These are phyloP conservation scores for Onychostoma macrolepis DNA, from an alignment of 2,113 vertebrate genomes.

Conservation along the genomic window DNA sequence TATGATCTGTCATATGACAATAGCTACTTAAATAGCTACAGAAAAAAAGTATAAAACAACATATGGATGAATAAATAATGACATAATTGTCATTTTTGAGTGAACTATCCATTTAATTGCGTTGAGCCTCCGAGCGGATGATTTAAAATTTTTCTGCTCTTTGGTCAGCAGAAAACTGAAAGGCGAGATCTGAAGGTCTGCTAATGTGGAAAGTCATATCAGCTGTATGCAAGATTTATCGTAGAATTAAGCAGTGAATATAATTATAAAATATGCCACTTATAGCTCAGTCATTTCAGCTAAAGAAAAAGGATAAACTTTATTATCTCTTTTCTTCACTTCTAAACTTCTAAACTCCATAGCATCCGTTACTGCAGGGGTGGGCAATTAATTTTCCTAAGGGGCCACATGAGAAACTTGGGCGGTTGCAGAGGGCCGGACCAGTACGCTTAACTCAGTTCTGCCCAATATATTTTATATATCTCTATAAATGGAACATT, in stretches of 20 bases:
- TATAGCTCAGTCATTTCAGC: constrained; percentile 1
- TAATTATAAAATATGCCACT: constrained; percentile 8
- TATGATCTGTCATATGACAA: background rate
- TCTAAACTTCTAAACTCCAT: background rate
- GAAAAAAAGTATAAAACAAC: background rate
- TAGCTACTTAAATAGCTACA: background rate
- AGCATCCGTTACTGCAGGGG: background rate
- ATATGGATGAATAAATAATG: background rate
- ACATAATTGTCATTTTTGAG: background rate
- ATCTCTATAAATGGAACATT: too few species aligned
- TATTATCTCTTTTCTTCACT: background rate
- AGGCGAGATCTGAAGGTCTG: constrained; percentile 26
- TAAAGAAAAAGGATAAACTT: background rate
- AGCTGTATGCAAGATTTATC: constrained; percentile 22
- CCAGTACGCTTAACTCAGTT: background rate
- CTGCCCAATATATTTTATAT: too few species aligned
- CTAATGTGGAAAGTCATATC: constrained; percentile 20
- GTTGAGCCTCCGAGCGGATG: background rate
- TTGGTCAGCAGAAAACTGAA: constrained; percentile 32
- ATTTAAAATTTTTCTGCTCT: constrained; percentile 22
- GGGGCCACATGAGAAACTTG: constrained; percentile 14
- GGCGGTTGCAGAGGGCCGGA: constrained; percentile 16
- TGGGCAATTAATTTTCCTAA: constrained; percentile 24
- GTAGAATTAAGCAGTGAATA: constrained; percentile 3
- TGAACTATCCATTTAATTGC: constrained; percentile 11